phyloP scores from a whole-genome alignment of 2,888 invertebrate genomes.

The Cerastis leucographa region DNA sequence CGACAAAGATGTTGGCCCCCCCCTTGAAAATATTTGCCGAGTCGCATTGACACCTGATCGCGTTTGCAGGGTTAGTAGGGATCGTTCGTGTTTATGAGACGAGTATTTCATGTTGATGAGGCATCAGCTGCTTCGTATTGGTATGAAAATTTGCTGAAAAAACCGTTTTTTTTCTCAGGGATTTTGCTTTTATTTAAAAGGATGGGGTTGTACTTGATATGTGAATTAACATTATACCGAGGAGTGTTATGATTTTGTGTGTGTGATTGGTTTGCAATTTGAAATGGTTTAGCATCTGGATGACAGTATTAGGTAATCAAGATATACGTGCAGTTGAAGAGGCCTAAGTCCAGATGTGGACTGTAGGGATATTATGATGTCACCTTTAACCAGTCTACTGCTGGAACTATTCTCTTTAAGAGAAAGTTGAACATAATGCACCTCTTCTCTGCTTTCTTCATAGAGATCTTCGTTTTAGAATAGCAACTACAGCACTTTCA shows the following conservation, averaged over 20 bases:
- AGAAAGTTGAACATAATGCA: too few species aligned
- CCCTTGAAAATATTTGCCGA: conserved; percentile 56
- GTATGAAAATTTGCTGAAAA: conserved; percentile 38
- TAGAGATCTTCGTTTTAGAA: too few species aligned
- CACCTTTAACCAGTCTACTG: too few species aligned
- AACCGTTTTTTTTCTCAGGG: background rate
- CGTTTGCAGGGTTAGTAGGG: conserved; percentile 53
- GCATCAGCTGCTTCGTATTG: conserved; percentile 41
- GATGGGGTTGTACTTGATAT: background rate
- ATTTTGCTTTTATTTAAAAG: background rate
- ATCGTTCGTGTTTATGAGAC: conserved; percentile 44
- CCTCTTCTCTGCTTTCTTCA: too few species aligned
- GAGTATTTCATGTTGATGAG: conserved; percentile 62
- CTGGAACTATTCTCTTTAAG: too few species aligned
- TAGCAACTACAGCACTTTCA: background rate
- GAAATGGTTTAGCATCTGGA: background rate
- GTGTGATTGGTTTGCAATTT: background rate
- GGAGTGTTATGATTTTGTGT: background rate
- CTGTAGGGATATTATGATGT: background rate
- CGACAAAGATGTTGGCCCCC: conserved; percentile 48
- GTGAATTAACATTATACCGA: background rate
- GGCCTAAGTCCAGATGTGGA: background rate
- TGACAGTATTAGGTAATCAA: background rate
- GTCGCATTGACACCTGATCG: conserved; percentile 64
- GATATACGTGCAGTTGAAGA: background rate